Conservation (phyloP, 2,888 invertebrate species). For the Chironomus tentans region DNA sequence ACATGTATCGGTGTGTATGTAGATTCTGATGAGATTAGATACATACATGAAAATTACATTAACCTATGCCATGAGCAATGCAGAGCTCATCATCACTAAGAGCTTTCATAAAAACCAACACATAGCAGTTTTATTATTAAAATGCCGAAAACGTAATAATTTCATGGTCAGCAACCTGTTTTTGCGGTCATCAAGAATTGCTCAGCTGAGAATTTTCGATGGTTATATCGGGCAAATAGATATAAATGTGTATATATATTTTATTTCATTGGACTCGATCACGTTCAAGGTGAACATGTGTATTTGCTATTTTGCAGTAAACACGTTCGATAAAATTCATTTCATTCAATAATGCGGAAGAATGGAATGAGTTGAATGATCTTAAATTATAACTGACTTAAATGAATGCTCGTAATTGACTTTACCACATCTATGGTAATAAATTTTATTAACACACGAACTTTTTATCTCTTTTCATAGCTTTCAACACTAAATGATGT, state of each 20-base stretch:
- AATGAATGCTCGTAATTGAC: no score
- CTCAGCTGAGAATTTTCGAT: background rate
- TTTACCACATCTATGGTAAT: no score
- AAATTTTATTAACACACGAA: background rate
- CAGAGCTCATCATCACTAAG: no score
- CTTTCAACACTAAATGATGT: background rate
- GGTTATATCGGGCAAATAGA: background rate
- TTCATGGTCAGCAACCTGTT: background rate
- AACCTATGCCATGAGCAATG: no score
- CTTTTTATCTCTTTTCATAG: background rate
- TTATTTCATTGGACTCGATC: background rate
- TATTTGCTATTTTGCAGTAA: background rate
- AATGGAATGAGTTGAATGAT: background rate
- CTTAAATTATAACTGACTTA: background rate
- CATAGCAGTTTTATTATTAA: background rate
- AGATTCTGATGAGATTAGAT: no score
- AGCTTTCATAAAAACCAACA: no score
- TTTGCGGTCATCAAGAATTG: background rate
- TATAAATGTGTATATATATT: no score
- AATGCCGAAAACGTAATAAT: background rate
- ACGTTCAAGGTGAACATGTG: conserved; percentile 1
- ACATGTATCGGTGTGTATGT: no score
- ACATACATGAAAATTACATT: no score
- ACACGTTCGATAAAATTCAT: background rate
- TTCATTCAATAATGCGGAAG: background rate